Percentiles rank a stretch among this genome's conserved stretches.
Conservation (phyloP, 2,888 invertebrate species). For the Conomelus anceps region DNA sequence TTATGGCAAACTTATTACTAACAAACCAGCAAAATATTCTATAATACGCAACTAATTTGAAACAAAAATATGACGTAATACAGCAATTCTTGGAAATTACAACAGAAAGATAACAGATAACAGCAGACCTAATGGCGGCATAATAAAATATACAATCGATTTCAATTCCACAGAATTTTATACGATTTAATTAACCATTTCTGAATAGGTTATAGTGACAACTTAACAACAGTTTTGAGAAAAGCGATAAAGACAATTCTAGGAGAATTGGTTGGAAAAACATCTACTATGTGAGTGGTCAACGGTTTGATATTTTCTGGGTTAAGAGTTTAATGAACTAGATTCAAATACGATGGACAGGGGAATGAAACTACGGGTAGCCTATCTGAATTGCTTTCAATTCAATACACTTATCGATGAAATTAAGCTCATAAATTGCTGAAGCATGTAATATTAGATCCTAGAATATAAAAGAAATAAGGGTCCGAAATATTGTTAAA, state of each 20-base stretch:
- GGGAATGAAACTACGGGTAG: too few species aligned
- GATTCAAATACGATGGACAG: too few species aligned
- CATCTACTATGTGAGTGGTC: not conserved
- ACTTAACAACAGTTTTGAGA: not conserved
- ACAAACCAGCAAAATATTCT: not conserved
- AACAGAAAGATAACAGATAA: not conserved
- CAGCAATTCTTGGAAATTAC: not conserved
- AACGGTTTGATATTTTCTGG: not conserved
- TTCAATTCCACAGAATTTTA: not conserved
- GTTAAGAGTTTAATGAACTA: not conserved
- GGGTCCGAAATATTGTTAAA: too few species aligned
- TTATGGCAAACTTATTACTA: not conserved
- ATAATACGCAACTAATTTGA: not conserved
- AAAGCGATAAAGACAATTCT: not conserved
- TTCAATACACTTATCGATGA: too few species aligned
- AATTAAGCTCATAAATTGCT: too few species aligned
- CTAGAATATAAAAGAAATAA: too few species aligned
- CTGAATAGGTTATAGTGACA: not conserved
- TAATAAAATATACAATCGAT: too few species aligned
- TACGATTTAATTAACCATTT: not conserved
- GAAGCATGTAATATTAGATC: too few species aligned
- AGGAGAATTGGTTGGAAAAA: not conserved
- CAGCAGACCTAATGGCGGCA: not conserved
- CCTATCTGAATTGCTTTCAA: too few species aligned
- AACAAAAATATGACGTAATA: not conserved